A percentile compares a stretch with the other conserved stretches of the same genome.
phyloP scores from a whole-genome alignment of 2,113 vertebrate genomes.

The Megaceryle torquata region DNA sequence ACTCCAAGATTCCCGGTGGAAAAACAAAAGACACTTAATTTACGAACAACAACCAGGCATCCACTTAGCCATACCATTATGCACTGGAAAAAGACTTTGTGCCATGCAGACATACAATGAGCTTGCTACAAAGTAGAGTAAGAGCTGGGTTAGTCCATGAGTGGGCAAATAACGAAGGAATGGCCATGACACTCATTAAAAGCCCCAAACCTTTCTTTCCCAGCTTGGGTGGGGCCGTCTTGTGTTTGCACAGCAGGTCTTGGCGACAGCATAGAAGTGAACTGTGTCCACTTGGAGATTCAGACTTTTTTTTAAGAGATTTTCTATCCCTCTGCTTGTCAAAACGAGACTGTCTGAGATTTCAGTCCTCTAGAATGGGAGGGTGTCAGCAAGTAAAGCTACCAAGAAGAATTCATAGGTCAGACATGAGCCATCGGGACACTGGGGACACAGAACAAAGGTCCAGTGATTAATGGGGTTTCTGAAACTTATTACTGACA shows the following conservation, averaged over 20 bases:
- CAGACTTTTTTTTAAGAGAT: not conserved
- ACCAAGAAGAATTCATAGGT: not conserved
- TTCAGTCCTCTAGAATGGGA: not conserved
- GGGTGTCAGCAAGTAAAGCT: not conserved
- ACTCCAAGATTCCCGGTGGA: constrained; percentile 9
- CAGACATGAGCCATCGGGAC: not conserved
- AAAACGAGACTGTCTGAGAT: not conserved
- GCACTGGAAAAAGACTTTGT: not conserved
- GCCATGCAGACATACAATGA: not conserved
- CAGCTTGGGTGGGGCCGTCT: not conserved
- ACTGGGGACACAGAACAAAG: not conserved
- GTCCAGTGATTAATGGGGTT: not conserved
- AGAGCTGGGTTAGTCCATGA: not conserved
- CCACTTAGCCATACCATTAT: constrained; percentile 25
- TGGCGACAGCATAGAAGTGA: not conserved
- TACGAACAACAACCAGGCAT: constrained; percentile 17
- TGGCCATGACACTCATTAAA: constrained; percentile 34
- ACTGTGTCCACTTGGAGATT: not conserved
- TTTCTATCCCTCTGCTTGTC: not conserved
- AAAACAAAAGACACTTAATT: constrained; percentile 41
- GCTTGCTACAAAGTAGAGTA: not conserved
- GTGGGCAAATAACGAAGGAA: not conserved
- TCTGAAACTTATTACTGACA: not conserved
- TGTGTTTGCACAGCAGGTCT: not conserved
- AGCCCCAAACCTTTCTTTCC: not conserved